These are phyloP conservation scores for Ephialtes manifestator DNA, from an alignment of 2,888 invertebrate species.

Conservation along the genomic window DNA sequence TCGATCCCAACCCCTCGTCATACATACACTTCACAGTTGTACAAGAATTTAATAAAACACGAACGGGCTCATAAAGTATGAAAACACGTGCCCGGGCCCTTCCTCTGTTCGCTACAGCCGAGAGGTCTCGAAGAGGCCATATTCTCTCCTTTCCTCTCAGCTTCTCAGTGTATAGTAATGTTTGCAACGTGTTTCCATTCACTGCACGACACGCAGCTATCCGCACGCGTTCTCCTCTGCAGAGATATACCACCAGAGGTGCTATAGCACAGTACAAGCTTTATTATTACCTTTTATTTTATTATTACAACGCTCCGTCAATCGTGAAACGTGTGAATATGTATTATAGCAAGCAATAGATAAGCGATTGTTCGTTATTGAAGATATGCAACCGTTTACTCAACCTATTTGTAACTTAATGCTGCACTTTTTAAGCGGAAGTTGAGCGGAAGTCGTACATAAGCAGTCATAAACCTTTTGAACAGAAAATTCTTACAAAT, in stretches of 20 bases:
- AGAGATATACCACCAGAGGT: slow-evolving; percentile 30
- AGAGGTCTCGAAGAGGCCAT: slow-evolving; percentile 41
- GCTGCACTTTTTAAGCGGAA: neutral
- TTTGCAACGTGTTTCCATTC: slow-evolving; percentile 43
- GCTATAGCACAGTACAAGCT: slow-evolving; percentile 1
- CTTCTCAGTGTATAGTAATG: slow-evolving; percentile 10
- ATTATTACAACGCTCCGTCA: slow-evolving; percentile 37
- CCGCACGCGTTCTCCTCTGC: slow-evolving; percentile 29
- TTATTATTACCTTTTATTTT: slow-evolving; percentile 27
- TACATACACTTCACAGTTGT: slow-evolving; percentile 47
- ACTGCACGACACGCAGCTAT: slow-evolving; percentile 22
- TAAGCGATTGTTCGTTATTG: slow-evolving; percentile 17
- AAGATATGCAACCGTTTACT: neutral
- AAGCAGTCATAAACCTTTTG: neutral
- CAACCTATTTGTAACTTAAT: neutral
- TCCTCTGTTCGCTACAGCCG: slow-evolving; percentile 31
- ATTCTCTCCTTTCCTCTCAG: slow-evolving; percentile 1
- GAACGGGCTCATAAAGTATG: slow-evolving; percentile 58
- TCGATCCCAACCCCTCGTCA: slow-evolving; percentile 23
- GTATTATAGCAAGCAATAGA: slow-evolving; percentile 17
- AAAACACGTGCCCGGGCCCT: slow-evolving; percentile 50
- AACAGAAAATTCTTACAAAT: too few relatives aligned
- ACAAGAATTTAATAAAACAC: slow-evolving; percentile 63
- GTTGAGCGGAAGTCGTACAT: neutral
- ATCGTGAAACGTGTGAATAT: slow-evolving; percentile 35